A percentile compares a stretch with the other conserved stretches of the same genome.
These are phyloP conservation scores for Uropsilus gracilis DNA, from an alignment of 2,113 vertebrate genomes.

Conservation along the genomic window DNA sequence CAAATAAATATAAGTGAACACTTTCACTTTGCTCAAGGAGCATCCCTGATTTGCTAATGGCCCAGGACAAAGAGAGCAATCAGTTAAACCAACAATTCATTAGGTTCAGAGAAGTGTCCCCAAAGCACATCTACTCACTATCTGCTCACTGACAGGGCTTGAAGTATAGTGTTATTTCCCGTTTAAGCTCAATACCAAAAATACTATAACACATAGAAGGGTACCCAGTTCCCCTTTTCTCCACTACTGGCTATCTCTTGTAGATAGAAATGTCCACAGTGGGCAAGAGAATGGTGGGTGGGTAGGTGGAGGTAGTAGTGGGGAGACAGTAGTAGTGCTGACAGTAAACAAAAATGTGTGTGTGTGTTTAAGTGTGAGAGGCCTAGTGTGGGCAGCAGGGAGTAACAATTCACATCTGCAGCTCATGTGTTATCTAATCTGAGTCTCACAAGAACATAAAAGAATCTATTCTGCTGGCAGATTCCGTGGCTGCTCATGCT, in stretches of 20 bases:
- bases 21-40: conserved; percentile 61
- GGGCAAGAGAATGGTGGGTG: neutral
- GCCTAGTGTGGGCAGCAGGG: neutral
- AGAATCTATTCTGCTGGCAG: neutral
- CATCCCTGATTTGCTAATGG: conserved; percentile 48
- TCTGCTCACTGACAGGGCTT: conserved; percentile 49
- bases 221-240: neutral
- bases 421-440: neutral
- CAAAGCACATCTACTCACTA: conserved; percentile 57
- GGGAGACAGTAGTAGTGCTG: neutral
- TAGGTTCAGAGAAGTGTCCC: conserved; percentile 43
- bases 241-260: neutral
- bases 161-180: conserved; percentile 42
- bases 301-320: neutral
- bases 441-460: neutral
- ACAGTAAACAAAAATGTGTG: neutral
- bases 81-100: conserved; percentile 68
- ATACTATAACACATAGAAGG: neutral
- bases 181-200: conserved; percentile 40
- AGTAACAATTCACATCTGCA: neutral
- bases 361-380: neutral
- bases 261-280: neutral
- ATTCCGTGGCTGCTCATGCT: neutral
- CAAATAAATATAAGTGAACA: conserved; percentile 55
- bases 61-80: conserved; percentile 53